A percentile compares a stretch with the other conserved stretches of the same genome.
Conservation (phyloP, 2,888 invertebrate species). For the Drosophila mettleri region DNA sequence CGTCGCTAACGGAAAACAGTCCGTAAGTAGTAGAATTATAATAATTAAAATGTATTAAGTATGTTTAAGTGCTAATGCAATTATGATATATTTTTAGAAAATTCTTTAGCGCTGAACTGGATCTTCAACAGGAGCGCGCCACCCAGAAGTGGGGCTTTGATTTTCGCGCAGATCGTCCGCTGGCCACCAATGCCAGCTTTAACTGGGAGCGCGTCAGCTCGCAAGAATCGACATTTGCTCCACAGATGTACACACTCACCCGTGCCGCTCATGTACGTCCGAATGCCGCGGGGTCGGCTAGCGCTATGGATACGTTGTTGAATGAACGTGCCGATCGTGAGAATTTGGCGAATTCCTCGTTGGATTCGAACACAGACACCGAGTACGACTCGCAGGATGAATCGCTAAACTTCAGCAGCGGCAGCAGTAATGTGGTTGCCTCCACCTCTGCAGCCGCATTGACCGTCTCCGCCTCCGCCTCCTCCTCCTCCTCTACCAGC, state of each 20-base stretch:
- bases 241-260: conserved; percentile 84
- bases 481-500: conserved; percentile 23
- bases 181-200: conserved; percentile 75
- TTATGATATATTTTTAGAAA: conserved; percentile 56
- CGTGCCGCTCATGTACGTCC: conserved; percentile 84
- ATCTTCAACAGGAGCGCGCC: conserved; percentile 87
- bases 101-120: conserved; percentile 80
- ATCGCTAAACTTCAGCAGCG: conserved; percentile 61
- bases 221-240: conserved; percentile 81
- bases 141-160: conserved; percentile 86
- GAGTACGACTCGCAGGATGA: conserved; percentile 84
- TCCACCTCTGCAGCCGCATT: conserved; percentile 55
- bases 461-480: conserved; percentile 24
- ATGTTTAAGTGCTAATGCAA: neutral
- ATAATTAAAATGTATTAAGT: neutral
- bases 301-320: conserved; percentile 75
- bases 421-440: conserved; percentile 30
- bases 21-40: conserved; percentile 75
- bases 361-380: conserved; percentile 78
- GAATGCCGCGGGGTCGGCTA: conserved; percentile 31
- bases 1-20: conserved; percentile 64
- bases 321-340: conserved; percentile 83
- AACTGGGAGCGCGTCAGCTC: conserved; percentile 84
- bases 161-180: conserved; percentile 83
- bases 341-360: conserved; percentile 69